Evolutionary conservation across 2,888 invertebrate species (phyloP), one percentile per base, ranked within the genome.

Genomic region (Amblyjoppa fuscipennis): DNA sequence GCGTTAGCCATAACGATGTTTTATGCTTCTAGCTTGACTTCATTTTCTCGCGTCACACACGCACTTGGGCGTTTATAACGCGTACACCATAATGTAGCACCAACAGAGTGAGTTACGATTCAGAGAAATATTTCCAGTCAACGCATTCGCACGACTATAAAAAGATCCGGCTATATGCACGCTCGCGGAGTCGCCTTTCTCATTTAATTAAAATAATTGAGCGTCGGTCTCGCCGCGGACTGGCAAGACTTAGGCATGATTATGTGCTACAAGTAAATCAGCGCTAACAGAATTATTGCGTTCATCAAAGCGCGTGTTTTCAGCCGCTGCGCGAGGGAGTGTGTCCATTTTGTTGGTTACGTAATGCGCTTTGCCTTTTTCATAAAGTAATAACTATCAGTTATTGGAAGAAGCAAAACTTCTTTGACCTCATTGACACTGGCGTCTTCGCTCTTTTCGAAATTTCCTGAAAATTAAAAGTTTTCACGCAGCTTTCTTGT

Each of bases 201-300:
- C 80, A 84, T 84, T 84, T 80, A 76, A 84, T 84, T 84, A 76
- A 84, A 81, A 84, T 84, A 84, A 84, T 84, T 81, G 80, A 80
- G 76, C 64, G 70, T 76, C 71, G 70, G 76, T 45, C 59, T 76
- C 41, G 51, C 28, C 76, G 45, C 41, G 49, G n/a, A 1, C 11
- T 41, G 13, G 59, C 64, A 56, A 16, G 69, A 74, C 68, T 51
- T 53, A 11, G 31, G 7, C 45, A 13, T 13, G 61, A 79, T 79
- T 74, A 75, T 74, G 34, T 31, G 49, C 38, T 49, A 71, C 75
- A 71, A 76, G 80, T 80, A 66, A 84, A 84, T 80, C 64, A 68
- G 53, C 38, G 80, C 80, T 76, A 76, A 80, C 80, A 56, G 75
- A 75, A 84, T 76, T 76, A 83, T 79, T 79, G 64, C 69, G 64